Conservation (phyloP, 2,888 invertebrate genomes). For the Xylota segnis region DNA sequence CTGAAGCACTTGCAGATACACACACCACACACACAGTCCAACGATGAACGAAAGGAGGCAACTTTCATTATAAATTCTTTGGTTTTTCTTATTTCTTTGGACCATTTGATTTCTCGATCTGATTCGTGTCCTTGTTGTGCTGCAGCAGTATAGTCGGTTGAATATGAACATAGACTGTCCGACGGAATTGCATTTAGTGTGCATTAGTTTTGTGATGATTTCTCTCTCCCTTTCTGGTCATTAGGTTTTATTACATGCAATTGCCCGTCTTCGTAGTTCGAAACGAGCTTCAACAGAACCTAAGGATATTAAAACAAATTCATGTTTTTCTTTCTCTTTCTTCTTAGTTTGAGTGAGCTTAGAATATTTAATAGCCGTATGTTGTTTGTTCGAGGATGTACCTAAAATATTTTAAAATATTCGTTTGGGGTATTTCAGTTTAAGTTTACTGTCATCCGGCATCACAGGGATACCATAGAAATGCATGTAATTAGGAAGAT, state of each 20-base stretch:
- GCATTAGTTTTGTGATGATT: constrained; percentile 76
- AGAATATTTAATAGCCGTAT: constrained; percentile 11
- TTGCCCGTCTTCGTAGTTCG: constrained; percentile 42
- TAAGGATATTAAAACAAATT: constrained; percentile 59
- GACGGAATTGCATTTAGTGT: constrained; percentile 75
- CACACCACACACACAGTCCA: not conserved
- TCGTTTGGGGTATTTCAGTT: not conserved
- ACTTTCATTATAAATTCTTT: constrained; percentile 73
- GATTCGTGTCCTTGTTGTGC: constrained; percentile 73
- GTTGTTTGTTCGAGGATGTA: constrained; percentile 14
- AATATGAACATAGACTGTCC: constrained; percentile 44
- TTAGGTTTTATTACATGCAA: constrained; percentile 72
- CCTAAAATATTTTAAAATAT: not conserved
- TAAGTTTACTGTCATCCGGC: no score
- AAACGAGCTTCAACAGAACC: constrained; percentile 12
- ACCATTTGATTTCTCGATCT: constrained; percentile 76
- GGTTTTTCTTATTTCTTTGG: constrained; percentile 55
- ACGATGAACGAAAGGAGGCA: constrained; percentile 45
- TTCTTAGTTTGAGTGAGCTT: constrained; percentile 6
- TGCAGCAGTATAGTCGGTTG: not conserved
- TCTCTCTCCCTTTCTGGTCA: constrained; percentile 64
- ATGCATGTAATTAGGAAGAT: no score
- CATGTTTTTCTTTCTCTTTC: constrained; percentile 23
- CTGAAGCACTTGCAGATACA: not conserved
- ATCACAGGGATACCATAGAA: no score